Percentiles rank a stretch among this genome's conserved stretches.
Evolutionary conservation across 2,888 invertebrate genomes (phyloP).

Genomic region (Phrixothrix hirtus): DNA sequence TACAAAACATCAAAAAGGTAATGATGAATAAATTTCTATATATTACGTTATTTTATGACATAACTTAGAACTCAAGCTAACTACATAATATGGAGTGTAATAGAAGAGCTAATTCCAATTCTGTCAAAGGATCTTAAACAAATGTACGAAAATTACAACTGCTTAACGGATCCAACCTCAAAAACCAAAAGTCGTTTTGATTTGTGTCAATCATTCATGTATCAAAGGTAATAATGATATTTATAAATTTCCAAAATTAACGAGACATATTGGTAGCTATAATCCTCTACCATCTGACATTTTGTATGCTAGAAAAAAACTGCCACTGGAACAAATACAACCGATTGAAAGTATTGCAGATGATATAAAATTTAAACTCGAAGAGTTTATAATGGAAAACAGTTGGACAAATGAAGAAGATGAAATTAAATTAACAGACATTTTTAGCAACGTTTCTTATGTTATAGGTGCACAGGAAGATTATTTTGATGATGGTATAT

Average conservation of each 20-base stretch:
- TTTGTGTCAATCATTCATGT: neutral
- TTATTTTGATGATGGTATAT: conserved; percentile 33
- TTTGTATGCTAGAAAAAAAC: conserved; percentile 5
- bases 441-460: conserved; percentile 30
- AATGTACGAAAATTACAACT: conserved; percentile 5
- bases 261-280: no score
- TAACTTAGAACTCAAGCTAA: conserved; percentile 23
- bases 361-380: conserved; percentile 28
- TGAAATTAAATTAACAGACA: conserved; percentile 30
- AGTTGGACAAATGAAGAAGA: conserved; percentile 37
- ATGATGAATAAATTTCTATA: neutral
- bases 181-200: neutral
- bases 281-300: neutral
- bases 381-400: conserved; percentile 27
- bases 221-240: neutral
- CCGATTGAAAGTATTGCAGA: no score
- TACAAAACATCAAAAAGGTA: conserved; percentile 20
- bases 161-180: neutral
- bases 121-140: conserved; percentile 8
- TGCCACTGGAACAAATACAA: no score
- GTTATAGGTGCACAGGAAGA: conserved; percentile 38
- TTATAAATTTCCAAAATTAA: no score
- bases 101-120: conserved; percentile 8
- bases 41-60: neutral
- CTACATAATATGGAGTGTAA: conserved; percentile 25